Evolutionary conservation across 2,888 invertebrate genomes (phyloP), one percentile per base, ranked within the genome.

Genomic region (Seladonia tumulorum): DNA sequence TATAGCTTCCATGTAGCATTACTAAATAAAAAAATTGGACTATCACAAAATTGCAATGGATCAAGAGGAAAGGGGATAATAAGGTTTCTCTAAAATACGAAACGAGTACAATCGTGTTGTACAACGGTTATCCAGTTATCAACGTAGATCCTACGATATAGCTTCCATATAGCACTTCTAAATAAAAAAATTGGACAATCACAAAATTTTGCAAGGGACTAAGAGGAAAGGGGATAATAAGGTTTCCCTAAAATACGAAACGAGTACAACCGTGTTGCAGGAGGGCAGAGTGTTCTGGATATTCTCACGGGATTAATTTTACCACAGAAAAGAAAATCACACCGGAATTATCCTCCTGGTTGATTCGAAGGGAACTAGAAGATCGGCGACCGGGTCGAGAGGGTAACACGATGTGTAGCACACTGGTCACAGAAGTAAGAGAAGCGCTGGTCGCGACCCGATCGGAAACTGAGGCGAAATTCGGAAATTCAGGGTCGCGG

Each of bases 401-500:
- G 53, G 53, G 8, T 53, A 3, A 22, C 16, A 47, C 47, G 47
- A 72, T 29, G 14, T 39, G 68, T 10, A 35, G 35, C 53, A n/a
- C 53, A 53, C 53, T 53, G 53, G 4, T 53, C 53, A 53, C 53
- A 53, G 22, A n/a, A 10, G 53, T 53, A 14, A n/a, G n/a, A 10
- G 47, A 57, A 53, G 16, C 73, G 29, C 49, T 57, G 57, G 42
- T 49, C 18, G 72, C 29, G 8, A 18, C 45, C 47, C 68, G 35
- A 22, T 66, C 18, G 25, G 47, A 18, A 72, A 68, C 68, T 68
- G 47, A 16, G 29, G 35, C 53, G 53, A 53, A 53, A 53, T 53
- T 53, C 22, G 10, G 39, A 12, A 22, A 18, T 70, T 42, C 60
- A 70, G 70, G 79, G 60, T 45, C 60, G 82, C 82, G 53, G 70